Evolutionary conservation across 2,888 invertebrate genomes (phyloP), one percentile per base, ranked within the genome.

Genomic region (Andrena hattorfiana): DNA sequence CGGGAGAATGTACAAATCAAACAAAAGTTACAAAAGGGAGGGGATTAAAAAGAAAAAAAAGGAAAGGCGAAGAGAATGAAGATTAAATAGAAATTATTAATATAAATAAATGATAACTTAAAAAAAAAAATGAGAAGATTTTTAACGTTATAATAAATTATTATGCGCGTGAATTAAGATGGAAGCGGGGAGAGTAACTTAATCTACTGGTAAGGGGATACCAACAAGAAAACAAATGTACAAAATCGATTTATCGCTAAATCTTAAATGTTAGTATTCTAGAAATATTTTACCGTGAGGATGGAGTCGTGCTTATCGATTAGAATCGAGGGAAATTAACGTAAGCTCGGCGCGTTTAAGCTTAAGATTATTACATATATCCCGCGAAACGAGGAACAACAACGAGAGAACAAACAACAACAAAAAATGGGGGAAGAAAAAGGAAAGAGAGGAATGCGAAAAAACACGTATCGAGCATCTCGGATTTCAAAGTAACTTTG

Each of bases 141-240:
- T 93, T 92, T 92, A 92, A 93, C 90, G 93, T 92, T 93, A 93
- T 94, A 93, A 93, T 94, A 93, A 93, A 92, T 93, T 93, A 93
- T 93, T 92, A 89, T 89, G 81, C 73, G 88, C 85, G 85, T 66
- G 79, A 80, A 84, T 87, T 85, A 89, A 72, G 79, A 70, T 0
- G 54, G 56, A 69, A 72, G 72, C 76, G 86, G 80, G 74, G 54
- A 77, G 60, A 77, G 60, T 89, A 88, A 86, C 71, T 87, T 88
- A 88, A 89, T 87, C 89, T 87, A 88, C 84, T 74, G 74, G 81
- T 80, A 84, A 81, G 87, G 86, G 83, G 56, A 90, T 89, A 91
- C 89, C 90, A 87, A 91, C 89, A 87, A 90, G 42, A 89, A 91
- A 89, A 91, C 90, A 89, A 93, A 94, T 93, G 93, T 94, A 94